Evolutionary conservation across 2,888 invertebrate genomes (phyloP), one percentile per base, ranked within the genome.

Genomic region (Xylota sylvarum): DNA sequence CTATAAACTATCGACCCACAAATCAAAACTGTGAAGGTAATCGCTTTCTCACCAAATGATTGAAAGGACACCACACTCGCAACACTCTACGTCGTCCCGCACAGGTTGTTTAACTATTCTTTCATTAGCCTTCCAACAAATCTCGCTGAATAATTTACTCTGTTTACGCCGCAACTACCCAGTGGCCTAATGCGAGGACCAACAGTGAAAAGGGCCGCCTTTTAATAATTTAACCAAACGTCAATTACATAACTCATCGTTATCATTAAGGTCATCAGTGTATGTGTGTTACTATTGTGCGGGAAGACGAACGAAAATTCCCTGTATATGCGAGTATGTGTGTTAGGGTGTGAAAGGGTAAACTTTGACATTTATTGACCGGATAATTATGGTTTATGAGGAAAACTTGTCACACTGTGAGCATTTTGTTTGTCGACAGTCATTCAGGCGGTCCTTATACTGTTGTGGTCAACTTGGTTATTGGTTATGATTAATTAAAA

Each of bases 341-440:
- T 12, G 17, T 30, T 23, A 10, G 65, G 65, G 79, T 69, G 78
- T 67, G 73, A 84, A 74, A 60, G 84, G 76, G 76, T 85, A 76
- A 86, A 77, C 86, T 86, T 81, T 86, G 86, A 81, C 81, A 86
- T 86, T 86, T 86, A 81, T 86, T 86, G 76, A 81, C 81, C 86
- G 73, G 60, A 77, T 86, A 81, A 86, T 86, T 86, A 86, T 81
- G 77, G 81, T 86, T 86, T 81, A 86, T 67, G 86, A 40, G 55
- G 48, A 19, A 72, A 80, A 80, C 76, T 80, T 80, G 76, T 85
- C 84, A 85, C 73, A 73, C 35, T 65, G 40, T 50, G 48, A 50
- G 50, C 50, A 43, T 72, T 23, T 40, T 62, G 50, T 40, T 62
- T 50, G 40, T 46, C 17, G 64, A 32, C 46, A 23, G 19, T 12